Evolutionary conservation across 1,140 invertebrate genomes (phyloP), one percentile per base, ranked within the genome.

Genomic region (Mesaphorura yosii): DNA sequence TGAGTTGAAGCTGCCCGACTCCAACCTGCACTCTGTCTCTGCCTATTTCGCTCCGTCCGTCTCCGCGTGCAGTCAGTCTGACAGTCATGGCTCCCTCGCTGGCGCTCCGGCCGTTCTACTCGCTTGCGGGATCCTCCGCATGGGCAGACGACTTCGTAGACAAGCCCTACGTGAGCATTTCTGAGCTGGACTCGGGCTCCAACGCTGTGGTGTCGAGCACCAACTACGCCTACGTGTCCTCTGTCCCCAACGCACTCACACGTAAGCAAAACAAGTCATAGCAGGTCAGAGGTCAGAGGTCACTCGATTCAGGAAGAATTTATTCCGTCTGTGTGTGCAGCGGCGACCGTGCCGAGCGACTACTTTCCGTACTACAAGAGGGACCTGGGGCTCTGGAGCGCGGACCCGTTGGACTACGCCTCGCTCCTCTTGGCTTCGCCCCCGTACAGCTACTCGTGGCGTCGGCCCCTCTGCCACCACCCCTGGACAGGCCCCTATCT

Each of bases 351-450:
- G 23, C 44, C 29, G 6, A 27, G 23, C 23, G 44, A 46, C 44
- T 46, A 46, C 44, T 46, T 27, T 19, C 44, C 44, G 5, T 46
- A 46, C 44, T 46, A 46, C 25, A 23, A 28, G 5, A 14, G 25
- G 25, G 7, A 10, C 4, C 7, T 7, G 15, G 25, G 23, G 5
- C 44, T 46, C 44, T 46, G 44, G 44, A 46, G 29, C 23, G 44
- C 44, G 6, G 44, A 46, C 29, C 44, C 44, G 7, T 10, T 46
- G 7, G 29, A 10, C 17, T 46, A 46, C 44, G 29, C 25, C 20
- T 27, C 25, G 6, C 15, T 7, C 23, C 19, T 46, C 5, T 27
- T 46, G 23, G 25, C 44, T 4, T 23, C 44, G 23, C 44, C 44
- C 7, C 44, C 25, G 19, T 42, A 17, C 6, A 10, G 19, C 44